Conservation (phyloP, 2,888 invertebrate species). For the Tinea semifulvella region DNA sequence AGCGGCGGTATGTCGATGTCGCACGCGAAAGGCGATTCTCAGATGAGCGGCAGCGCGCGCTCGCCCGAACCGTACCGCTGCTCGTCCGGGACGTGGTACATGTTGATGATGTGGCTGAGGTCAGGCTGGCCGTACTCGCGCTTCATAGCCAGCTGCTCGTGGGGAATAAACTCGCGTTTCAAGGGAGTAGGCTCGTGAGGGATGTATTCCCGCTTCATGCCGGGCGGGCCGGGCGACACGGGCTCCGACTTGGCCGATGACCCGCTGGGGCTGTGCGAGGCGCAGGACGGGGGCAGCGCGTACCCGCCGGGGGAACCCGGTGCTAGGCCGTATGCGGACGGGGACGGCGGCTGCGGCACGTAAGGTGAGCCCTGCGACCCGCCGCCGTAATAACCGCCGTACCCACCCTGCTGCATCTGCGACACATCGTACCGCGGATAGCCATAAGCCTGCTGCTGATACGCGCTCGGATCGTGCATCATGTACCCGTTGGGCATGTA, state of each 20-base stretch:
- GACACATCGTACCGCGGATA: constrained; percentile 92
- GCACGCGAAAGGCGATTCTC: constrained; percentile 73
- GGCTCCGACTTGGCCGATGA: constrained; percentile 91
- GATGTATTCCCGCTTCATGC: constrained; percentile 59
- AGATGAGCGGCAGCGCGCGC: constrained; percentile 71
- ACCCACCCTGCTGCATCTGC: constrained; percentile 81
- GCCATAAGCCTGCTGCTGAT: constrained; percentile 82
- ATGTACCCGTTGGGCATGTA: constrained; percentile 98
- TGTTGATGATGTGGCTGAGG: constrained; percentile 72
- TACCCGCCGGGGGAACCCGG: constrained; percentile 72
- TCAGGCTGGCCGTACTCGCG: constrained; percentile 75
- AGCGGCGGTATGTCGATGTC: constrained; percentile 71
- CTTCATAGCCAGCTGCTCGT: constrained; percentile 68
- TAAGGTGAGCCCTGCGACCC: constrained; percentile 80
- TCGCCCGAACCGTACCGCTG: constrained; percentile 69
- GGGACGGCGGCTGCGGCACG: constrained; percentile 74
- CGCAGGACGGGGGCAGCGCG: constrained; percentile 73
- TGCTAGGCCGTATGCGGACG: constrained; percentile 71
- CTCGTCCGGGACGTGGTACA: constrained; percentile 73
- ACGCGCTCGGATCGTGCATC: constrained; percentile 84
- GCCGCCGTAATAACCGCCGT: constrained; percentile 75
- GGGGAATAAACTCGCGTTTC: constrained; percentile 62
- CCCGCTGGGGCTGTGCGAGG: constrained; percentile 85
- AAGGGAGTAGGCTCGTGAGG: constrained; percentile 58
- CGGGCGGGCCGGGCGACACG: constrained; percentile 79